Base-by-base conservation (phyloP, 2,888 invertebrate genomes). In the Neria commutata region DNA sequence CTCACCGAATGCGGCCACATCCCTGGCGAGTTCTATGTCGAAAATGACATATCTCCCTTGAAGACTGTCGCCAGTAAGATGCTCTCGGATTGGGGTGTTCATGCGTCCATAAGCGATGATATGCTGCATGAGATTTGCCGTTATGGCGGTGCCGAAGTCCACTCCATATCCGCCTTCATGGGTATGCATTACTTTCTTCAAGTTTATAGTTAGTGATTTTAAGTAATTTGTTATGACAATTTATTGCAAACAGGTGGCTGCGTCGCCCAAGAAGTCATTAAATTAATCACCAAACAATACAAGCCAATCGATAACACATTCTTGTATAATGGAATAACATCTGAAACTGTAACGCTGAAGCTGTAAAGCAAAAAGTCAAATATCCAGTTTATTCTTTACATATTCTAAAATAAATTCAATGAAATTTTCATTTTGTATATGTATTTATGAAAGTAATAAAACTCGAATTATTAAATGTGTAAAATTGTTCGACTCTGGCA, bases 271-370 rank as follows among this genome's bases (percentile, higher is more conserved):
- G 98, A 98, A 85, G 90, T 90, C 3, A 95, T 98, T 65, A 99
- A 99, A 84, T 85, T 99, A 58, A 87, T 98, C 56, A 98, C 98
- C 2, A 89, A 89, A 74, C 99, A 99, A 84, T 99, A 96, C 82
- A 92, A 95, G 74, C 98, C 98, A 34, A 86, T 99, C 57, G 90
- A 97, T 82, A 98, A 98, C 82, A 95, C 94, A 0, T 93, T 94
- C 80, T 89, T 99, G 68, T 97, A 95, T 83, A 97, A 98, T 85
- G 97, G 92, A 51, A 92, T 95, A 69, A 91, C 91, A 61, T 92
- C 94, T 54, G 92, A 90, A 67, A 91, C 94, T 54, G 88, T 88
- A 47, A 91, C 91, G 49, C 93, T 92, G 81, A 88, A 87, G 74
- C 86, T 94, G 78, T 94, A 86, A 86, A 62, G 11, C 26, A 1